phyloP scores from a whole-genome alignment of 2,888 invertebrate genomes.

The Eremobia ochroleuca region DNA sequence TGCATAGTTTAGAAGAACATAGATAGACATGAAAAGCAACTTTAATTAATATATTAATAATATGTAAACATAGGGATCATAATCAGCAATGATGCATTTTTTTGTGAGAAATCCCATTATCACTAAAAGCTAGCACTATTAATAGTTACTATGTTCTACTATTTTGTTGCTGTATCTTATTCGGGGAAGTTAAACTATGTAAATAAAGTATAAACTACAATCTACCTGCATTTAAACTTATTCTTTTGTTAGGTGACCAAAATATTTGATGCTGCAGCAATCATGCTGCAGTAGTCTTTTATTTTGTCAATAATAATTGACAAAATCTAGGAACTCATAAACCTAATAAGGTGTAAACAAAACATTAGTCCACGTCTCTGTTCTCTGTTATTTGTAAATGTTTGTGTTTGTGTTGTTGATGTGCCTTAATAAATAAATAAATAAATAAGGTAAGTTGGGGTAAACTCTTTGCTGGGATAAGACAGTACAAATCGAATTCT shows the following conservation, averaged over 20 bases:
- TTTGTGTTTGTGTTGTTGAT: no score
- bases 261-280: neutral
- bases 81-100: neutral
- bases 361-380: no score
- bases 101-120: neutral
- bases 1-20: no score
- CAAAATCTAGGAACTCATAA: neutral
- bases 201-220: neutral
- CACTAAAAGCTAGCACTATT: neutral
- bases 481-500: neutral
- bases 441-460: neutral
- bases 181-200: neutral
- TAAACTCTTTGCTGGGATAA: neutral
- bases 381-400: no score
- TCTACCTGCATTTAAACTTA: neutral
- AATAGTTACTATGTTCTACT: neutral
- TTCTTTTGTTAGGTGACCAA: neutral
- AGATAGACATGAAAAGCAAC: no score
- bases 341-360: no score
- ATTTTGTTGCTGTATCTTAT: neutral
- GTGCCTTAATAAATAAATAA: no score
- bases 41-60: no score
- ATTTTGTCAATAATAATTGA: no score
- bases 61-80: no score
- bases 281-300: neutral